Conservation (phyloP, 2,113 vertebrate species). For the Lepisosteus oculatus region DNA sequence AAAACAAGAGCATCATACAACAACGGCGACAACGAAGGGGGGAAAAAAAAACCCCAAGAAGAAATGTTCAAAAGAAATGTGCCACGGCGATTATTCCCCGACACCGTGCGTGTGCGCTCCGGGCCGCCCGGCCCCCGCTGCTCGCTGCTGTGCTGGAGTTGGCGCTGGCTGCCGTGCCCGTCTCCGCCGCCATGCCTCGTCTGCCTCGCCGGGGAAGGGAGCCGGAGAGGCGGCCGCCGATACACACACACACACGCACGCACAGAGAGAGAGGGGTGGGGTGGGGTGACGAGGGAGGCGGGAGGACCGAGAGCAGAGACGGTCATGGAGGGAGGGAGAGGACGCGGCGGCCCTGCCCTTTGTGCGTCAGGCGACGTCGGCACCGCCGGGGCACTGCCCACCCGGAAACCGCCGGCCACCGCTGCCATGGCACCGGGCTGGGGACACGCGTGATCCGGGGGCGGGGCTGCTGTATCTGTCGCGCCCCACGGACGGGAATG, state of each 20-base stretch:
- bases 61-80: slow-evolving; percentile 9
- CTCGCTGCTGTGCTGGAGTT: slow-evolving; percentile 27
- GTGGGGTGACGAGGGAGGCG: slow-evolving; percentile 3
- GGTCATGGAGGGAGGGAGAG: slow-evolving; percentile 1
- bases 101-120: background rate
- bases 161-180: slow-evolving; percentile 16
- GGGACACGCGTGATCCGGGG: background rate
- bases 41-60: slow-evolving; percentile 7
- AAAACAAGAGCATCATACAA: background rate
- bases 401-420: slow-evolving; percentile 19
- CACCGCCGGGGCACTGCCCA: slow-evolving; percentile 35
- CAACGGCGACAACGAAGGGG: background rate
- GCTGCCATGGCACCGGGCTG: slow-evolving; percentile 9
- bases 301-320: slow-evolving; percentile 21
- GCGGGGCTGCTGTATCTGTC: background rate
- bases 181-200: slow-evolving; percentile 46
- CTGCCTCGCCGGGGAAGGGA: slow-evolving; percentile 29
- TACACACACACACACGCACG: slow-evolving; percentile 23
- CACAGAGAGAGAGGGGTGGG: slow-evolving; percentile 23
- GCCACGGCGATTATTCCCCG: slow-evolving; percentile 28
- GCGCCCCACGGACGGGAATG: background rate
- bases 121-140: background rate
- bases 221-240: slow-evolving; percentile 29
- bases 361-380: slow-evolving; percentile 57
- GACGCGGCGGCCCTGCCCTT: slow-evolving; percentile 23